Base-by-base conservation (phyloP, 2,797 vertebrate genomes). In the Crenuchus spilurus region DNA sequence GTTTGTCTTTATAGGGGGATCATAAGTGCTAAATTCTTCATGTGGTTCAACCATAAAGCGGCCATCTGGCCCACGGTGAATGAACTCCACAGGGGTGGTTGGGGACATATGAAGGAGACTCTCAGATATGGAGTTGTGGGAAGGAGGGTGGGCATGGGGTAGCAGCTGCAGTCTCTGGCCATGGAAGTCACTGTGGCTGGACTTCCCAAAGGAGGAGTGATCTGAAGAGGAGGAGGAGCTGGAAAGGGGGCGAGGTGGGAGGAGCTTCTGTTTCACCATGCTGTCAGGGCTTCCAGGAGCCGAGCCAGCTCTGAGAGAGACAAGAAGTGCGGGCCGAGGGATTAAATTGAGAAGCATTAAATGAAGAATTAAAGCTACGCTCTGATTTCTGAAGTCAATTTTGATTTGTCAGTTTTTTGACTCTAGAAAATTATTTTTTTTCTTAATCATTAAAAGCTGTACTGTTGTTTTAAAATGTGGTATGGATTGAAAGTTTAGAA, bases 1-100 rank as follows among this genome's bases (percentile, higher is more conserved):
- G 33, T 63, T 86, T 64, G 78, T 85, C 66, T 80, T 83, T 37
- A 70, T 79, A 20, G 77, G 62, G 55, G 83, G 30, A 62, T 75
- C 86, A 20, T 63, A 0, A 0, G 62, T 48, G 28, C 49, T 61
- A 33, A 85, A 74, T 18, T 75, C 67, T 57, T 87, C 82, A 55
- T 76, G 85, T 0, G 48, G 37, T 16, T 81, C 72, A 44, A 93
- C 83, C 28, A 91, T 76, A 13, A 99, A 99, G 18, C 95, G 94
- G 0, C 97, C 96, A 1, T 98, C 97, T 0, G 95, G 93, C n/a
- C 96, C 95, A 0, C 97, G 89, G 58, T 91, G 89, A 82, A 98
- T 98, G 41, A 93, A 84, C 77, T 99, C 96, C 69, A 98, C 85
- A 0, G 92, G 85, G 13, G 92, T 76, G 0, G 80, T 83, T 60